Percentiles rank a stretch among this genome's conserved stretches.
Evolutionary conservation across 2,888 invertebrate genomes (phyloP).

Genomic region (Pelosia muscerda): DNA sequence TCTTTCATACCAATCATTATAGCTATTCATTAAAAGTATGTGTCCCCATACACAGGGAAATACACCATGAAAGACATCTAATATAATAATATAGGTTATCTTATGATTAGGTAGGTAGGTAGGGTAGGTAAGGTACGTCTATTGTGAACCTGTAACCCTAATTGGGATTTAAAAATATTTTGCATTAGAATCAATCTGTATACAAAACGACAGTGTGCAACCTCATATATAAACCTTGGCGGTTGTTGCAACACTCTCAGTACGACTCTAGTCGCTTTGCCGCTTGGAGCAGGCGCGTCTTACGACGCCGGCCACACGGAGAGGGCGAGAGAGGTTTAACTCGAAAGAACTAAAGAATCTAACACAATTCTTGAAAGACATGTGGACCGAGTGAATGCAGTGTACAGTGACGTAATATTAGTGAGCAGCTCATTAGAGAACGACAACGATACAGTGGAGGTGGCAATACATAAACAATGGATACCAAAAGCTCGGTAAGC

Average conservation of each 20-base stretch:
- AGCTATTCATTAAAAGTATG: background rate
- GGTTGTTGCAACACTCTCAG: conserved; percentile 85
- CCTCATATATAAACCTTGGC: conserved; percentile 85
- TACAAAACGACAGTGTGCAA: conserved; percentile 70
- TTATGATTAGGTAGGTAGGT: background rate
- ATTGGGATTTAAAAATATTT: conserved; percentile 41
- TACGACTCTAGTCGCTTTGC: conserved; percentile 88
- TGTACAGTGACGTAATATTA: conserved; percentile 82
- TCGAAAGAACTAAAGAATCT: conserved; percentile 67
- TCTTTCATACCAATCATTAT: background rate
- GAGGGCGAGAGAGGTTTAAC: conserved; percentile 84
- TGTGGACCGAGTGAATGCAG: conserved; percentile 84
- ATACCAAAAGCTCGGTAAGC: conserved; percentile 83
- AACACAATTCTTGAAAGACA: conserved; percentile 69
- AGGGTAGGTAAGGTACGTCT: background rate
- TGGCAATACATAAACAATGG: conserved; percentile 74
- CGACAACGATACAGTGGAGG: conserved; percentile 64
- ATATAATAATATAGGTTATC: background rate
- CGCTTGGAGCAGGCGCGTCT: conserved; percentile 83
- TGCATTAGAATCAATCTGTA: conserved; percentile 58
- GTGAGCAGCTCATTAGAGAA: conserved; percentile 68
- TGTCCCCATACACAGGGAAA: background rate
- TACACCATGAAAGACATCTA: background rate
- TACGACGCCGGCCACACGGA: conserved; percentile 83
- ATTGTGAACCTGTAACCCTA: background rate